Evolutionary conservation across 2,888 invertebrate species (phyloP), one percentile per base, ranked within the genome.

Genomic region (Agonum fuliginosum): DNA sequence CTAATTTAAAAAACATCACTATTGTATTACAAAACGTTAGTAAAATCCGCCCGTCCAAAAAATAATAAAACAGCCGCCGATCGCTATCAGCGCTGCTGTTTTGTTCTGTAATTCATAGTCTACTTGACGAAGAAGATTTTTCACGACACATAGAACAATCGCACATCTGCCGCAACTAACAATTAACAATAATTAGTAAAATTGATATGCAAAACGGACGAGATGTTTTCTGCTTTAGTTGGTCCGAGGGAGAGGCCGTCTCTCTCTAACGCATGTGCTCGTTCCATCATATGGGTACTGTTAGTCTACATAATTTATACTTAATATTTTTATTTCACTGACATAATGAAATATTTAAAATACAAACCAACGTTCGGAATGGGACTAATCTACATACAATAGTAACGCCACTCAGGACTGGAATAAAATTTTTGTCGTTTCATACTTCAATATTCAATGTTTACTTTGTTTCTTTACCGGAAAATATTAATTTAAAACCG

Each of bases 141-240:
- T 71, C 71, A 71, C 30, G 48, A 71, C 51, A 48, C 20, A 19
- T n/a, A 12, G 48, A 34, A 71, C 71, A 71, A 71, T 51, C 54
- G 37, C n/a, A 24, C 58, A 74, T 62, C 58, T 62, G 58, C 58
- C 14, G 34, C 27, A 74, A 58, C 20, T 62, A 74, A 74, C 62
- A 74, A 74, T 74, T 74, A 74, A 74, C 74, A 74, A 74, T 74
- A 74, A 74, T 74, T 74, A 74, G 62, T 74, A 74, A 74, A 73
- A 73, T 58, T 22, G 37, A 74, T 74, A 74, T 74, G 74, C 74
- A 74, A 71, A 74, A 74, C 74, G 74, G 14, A 19, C 20, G 69
- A 69, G 58, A 74, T 62, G 62, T 74, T 74, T 74, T 74, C 74
- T 22, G 43, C 54, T 74, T 73, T 54, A 10, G 22, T 30, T 24